Evolutionary conservation across 2,797 vertebrate species (phyloP), one percentile per base, ranked within the genome.

Genomic region (Artibeus jamaicensis): DNA sequence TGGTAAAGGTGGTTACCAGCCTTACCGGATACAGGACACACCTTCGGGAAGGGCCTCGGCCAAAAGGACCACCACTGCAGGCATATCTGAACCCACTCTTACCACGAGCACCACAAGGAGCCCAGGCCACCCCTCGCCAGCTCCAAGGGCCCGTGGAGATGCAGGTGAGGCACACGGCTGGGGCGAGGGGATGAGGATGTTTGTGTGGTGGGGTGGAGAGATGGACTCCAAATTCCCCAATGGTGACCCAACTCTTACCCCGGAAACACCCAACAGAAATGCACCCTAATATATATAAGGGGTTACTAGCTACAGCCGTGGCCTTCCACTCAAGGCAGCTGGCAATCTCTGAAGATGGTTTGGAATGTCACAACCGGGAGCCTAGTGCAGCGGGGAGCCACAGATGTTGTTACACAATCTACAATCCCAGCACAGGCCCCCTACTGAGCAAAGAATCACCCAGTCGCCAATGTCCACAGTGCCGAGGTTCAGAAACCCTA

Each of bases 151-250:
- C 21, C 50, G 0, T 2, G 86, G 48, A 44, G 70, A 93, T 82
- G 71, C 91, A 96, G 97, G 97, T 97, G 67, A 96, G 96, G 26
- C 48, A 4, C 2, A 2, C 12, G 37, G 76, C 46, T 18, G 57
- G 6, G 32, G 9, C 0, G 0, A 59, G 2, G 26, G 37, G 32
- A 1, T 37, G 5, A 59, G 53, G 55, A 6, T 6, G 1, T 15
- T 5, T 22, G 11, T 65, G 84, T 42, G n/a, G 2, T 21, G 39
- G 32, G 37, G 32, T 24, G 2, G 57, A 34, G 84, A 86, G 26
- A 37, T 7, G 14, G 62, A 12, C 39, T 46, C 15, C 44, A 21
- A 24, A 12, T 59, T 86, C 32, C 50, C 34, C 24, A 19, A 1
- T 7, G 46, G 39, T 16, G 29, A 68, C 73, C 82, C 24, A 42